Base-by-base conservation (phyloP, 2,113 vertebrate species). In the Chaetodon auriga region DNA sequence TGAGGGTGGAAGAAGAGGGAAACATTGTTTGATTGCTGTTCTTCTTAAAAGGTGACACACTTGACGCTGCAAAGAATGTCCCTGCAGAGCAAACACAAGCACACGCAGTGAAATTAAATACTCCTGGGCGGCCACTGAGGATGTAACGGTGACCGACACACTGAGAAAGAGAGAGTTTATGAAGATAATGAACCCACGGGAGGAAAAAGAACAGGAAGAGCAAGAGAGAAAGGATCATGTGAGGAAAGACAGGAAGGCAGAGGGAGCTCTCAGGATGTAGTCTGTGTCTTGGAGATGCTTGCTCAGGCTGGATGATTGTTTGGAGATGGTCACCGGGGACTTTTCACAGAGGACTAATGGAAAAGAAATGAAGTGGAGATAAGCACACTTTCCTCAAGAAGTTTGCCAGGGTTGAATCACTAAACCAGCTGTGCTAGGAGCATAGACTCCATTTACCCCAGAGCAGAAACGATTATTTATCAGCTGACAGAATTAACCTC, bases 11-110 rank as follows among this genome's bases (percentile, higher is more conserved):
- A 79, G 75, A 81, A 76, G 80, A 88, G 77, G 7, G 45, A 75
- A 19, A 51, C 41, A 0, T 23, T 61, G 91, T 87, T 89, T 90
- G 92, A 92, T 86, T 90, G 79, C 82, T 43, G 73, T 93, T 90
- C 88, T 81, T 87, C 91, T 92, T 90, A 89, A 85, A 80, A 84
- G 85, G 89, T 82, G 78, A 94, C 88, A 64, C 84, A 84, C 80
- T 75, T 68, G 65, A 84, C 21, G 65, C 75, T 48, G 66, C 68
- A 76, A 82, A 87, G 86, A 78, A 84, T 43, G 80, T 90, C 81
- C 75, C 83, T 0, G 77, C 21, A 73, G 84, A 87, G 80, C 80
- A 92, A 92, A 91, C 90, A 86, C 57, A 25, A 58, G 78, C 80
- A 25, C 60, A 19, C n/a, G 19, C 7, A 7, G 64, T 68, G 81